Evolutionary conservation across 2,113 vertebrate species (phyloP).

Genomic region (Pogonocichla stellata): DNA sequence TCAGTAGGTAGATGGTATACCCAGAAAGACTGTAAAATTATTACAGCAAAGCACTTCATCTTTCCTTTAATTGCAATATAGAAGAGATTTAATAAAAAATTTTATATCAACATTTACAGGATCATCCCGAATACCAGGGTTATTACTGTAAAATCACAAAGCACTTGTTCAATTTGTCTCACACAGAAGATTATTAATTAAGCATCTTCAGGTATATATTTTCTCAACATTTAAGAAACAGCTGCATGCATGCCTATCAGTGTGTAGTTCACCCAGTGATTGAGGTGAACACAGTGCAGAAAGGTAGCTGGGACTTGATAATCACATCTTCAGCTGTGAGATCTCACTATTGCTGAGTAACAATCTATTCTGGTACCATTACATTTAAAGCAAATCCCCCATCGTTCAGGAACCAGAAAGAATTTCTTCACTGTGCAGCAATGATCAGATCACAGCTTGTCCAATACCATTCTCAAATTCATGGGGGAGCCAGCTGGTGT

Average conservation of each 20-base stretch:
- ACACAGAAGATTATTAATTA: slow-evolving; percentile 22
- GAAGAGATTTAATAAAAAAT: slow-evolving; percentile 25
- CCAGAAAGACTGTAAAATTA: slow-evolving; percentile 12
- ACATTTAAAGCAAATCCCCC: background rate
- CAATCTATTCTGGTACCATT: background rate
- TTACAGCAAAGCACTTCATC: slow-evolving; percentile 32
- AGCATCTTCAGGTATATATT: background rate
- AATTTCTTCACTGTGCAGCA: background rate
- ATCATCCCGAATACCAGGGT: slow-evolving; percentile 11
- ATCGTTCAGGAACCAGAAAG: background rate
- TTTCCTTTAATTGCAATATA: slow-evolving; percentile 56
- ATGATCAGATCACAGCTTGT: background rate
- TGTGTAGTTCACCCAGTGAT: background rate
- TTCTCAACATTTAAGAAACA: background rate
- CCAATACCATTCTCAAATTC: background rate
- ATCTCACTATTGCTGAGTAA: background rate
- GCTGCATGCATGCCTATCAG: background rate
- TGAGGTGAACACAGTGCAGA: background rate
- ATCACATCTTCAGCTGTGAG: background rate
- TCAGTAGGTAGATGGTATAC: background rate
- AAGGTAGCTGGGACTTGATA: background rate
- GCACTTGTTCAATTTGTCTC: background rate
- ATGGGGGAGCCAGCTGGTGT: background rate
- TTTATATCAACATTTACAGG: background rate
- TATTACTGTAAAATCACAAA: slow-evolving; percentile 34